Base-by-base conservation (phyloP, 2,113 vertebrate genomes). In the Lepus americanus region DNA sequence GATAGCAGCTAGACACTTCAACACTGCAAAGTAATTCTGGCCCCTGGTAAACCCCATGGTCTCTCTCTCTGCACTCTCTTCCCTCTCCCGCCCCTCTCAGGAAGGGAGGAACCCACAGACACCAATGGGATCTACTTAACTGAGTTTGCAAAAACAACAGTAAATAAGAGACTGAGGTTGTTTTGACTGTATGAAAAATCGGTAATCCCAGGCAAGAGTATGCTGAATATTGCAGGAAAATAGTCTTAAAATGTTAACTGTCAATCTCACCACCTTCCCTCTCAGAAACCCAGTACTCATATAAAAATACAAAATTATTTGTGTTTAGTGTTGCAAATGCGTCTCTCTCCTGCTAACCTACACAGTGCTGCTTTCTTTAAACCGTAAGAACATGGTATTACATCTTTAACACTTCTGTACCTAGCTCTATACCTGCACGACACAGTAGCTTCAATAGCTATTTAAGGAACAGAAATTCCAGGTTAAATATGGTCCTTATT, bases 391-490 rank as follows among this genome's bases (percentile, higher is more conserved):
- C 22, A 49, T 6, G 49, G 67, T 70, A 87, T 22, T 91, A 78
- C n/a, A 83, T 79, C 87, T 89, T 89, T 74, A 93, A 79, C 77
- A 89, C 63, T 89, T 85, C 51, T 69, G 49, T 78, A 82, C 25
- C 59, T 80, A 83, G 31, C 12, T 61, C n/a, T 95, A 73, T 95
- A 95, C 51, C 88, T 94, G 39, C 36, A 66, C 49, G 88, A 92
- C 76, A 92, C 17, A 74, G 66, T 39, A 79, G 77, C 70, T 81
- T 84, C 84, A 91, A 94, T 17, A 93, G 61, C 72, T 94, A 87
- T 72, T 95, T 95, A 86, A 83, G 74, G 83, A 96, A 95, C 67
- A 96, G 59, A 94, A 94, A 95, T 92, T 83, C 36, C 53, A 73
- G 25, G 29, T 92, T 95, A 95, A 94, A 81, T 77, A 94, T 73